Base-by-base conservation (phyloP, 2,797 vertebrate genomes). In the Gymnocypris eckloni region DNA sequence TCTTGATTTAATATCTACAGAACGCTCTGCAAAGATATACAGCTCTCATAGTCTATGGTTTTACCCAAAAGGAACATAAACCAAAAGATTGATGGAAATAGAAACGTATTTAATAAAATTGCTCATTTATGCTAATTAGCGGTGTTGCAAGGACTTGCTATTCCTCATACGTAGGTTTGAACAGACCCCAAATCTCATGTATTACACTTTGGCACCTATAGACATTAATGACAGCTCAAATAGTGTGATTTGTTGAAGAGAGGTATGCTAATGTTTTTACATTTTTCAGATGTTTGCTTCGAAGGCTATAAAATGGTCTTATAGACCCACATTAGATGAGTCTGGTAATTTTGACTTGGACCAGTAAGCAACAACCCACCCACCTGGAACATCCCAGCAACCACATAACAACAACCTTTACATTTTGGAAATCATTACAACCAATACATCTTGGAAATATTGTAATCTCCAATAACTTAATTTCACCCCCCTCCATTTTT, bases 1-100 rank as follows among this genome's bases (percentile, higher is more conserved):
- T 92, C 90, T 91, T 92, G 92, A 92, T 93, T 90, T 92, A 94
- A 91, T 88, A 64, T 87, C 78, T 88, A 82, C 82, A 88, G 89
- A 85, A 87, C 85, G 81, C 56, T 86, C 43, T 50, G 59, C 56
- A 73, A 70, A 64, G 45, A 75, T 71, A n/a, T 28, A 59, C 59
- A 43, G 43, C 59, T 28, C 64, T 69, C 11, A 0, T 20, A 54
- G 48, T 69, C 64, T 70, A 37, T 33, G 64, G 37, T 76, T 83
- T 85, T 25, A 50, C 52, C 76, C 5, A 59, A 16, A 11, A 28
- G 54, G 33, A 75, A 66, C 43, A 10, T 22, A 20, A 43, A 81
- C 33, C 41, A 48, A 79, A 79, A 84, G 33, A 84, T 3, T 56
- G 37, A 78, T 11, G 12, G 48, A 77, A 75, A 66, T 45, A 50